Percentiles rank a stretch among this genome's conserved stretches.
Conservation (phyloP, 30 jellyfish, hydroid and myxozoan species). For the Turritopsis dohrnii region DNA sequence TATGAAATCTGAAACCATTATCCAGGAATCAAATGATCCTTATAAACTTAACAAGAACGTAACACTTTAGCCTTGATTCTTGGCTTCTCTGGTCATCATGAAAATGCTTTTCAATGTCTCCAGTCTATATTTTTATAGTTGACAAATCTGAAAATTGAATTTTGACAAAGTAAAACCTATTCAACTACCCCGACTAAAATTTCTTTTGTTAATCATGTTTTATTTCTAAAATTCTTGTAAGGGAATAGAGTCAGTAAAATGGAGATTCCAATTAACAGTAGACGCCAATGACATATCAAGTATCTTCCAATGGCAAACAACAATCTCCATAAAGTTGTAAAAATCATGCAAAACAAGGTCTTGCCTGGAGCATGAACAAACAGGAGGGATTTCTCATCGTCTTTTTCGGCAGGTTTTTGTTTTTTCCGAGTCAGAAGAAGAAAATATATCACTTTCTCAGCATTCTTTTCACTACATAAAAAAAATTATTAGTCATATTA, state of each 20-base stretch:
- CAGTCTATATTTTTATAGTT: too few relatives aligned
- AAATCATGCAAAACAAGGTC: slow-evolving; percentile 16
- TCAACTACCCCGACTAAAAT: background rate
- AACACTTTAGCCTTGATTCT: too few relatives aligned
- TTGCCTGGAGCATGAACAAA: slow-evolving; percentile 49
- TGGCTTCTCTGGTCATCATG: too few relatives aligned
- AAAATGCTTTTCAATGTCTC: too few relatives aligned
- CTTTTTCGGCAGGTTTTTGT: slow-evolving; percentile 56
- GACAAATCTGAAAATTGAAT: background rate
- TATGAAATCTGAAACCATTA: too few relatives aligned
- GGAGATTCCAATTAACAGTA: background rate
- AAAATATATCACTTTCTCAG: slow-evolving; percentile 80
- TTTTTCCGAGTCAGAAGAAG: slow-evolving; percentile 80
- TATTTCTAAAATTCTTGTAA: background rate
- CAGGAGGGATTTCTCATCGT: slow-evolving; percentile 42
- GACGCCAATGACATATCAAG: background rate
- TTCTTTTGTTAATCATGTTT: background rate
- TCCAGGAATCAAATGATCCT: too few relatives aligned
- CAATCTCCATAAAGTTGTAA: background rate
- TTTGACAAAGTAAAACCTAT: background rate
- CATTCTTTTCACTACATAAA: slow-evolving; percentile 36
- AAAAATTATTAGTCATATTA: background rate
- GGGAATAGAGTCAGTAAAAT: background rate
- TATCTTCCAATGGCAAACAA: background rate
- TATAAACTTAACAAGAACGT: too few relatives aligned